A percentile compares a stretch with the other conserved stretches of the same genome.
Conservation (phyloP, 2,113 vertebrate species). For the Pimephales promelas region DNA sequence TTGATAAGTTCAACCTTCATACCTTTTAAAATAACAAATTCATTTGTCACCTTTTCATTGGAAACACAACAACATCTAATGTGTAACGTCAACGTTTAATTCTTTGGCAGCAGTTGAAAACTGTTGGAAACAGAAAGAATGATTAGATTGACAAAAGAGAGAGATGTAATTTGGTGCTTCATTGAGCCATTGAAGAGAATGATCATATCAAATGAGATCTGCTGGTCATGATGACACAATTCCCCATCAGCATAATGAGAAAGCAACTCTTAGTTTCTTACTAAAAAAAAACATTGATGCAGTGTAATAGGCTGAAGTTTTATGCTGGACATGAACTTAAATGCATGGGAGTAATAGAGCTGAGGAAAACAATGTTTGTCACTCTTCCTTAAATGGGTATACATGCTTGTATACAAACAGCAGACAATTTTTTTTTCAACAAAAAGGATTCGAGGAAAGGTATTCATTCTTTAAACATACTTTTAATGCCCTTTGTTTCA, state of each 20-base stretch:
- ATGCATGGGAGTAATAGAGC: background rate
- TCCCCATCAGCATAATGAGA: conserved; percentile 9
- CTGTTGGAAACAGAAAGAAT: background rate
- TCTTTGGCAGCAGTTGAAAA: background rate
- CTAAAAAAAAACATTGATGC: background rate
- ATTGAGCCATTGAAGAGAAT: background rate
- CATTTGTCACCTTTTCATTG: background rate
- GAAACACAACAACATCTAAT: conserved; percentile 1
- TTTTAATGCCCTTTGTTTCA: background rate
- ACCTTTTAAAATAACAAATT: background rate
- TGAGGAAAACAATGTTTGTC: background rate
- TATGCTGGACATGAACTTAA: background rate
- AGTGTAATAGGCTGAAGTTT: background rate
- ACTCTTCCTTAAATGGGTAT: background rate
- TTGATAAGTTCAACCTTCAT: background rate
- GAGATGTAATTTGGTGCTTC: conserved; percentile 12
- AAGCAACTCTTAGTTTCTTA: background rate
- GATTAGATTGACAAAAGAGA: background rate
- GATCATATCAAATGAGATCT: background rate
- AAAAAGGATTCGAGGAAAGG: background rate
- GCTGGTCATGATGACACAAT: background rate
- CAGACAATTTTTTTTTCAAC: background rate
- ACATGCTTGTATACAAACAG: background rate
- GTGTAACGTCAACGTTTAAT: background rate
- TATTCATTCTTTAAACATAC: background rate